These are phyloP conservation scores for Stegodyphus dumicola DNA, from an alignment of 1,140 invertebrate species.

Conservation along the genomic window DNA sequence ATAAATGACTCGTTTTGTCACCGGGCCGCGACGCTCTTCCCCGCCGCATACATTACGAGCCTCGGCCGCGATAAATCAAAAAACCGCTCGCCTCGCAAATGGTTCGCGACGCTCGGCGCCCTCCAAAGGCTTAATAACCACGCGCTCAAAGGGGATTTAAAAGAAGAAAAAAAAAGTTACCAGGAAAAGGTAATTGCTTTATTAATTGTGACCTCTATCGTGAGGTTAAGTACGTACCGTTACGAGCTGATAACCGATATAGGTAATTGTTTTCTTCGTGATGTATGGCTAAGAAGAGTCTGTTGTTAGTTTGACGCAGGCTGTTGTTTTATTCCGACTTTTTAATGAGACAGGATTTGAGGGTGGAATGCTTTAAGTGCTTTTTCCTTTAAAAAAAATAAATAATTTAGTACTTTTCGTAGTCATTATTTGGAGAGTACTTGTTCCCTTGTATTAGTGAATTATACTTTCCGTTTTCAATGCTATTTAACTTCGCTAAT, in stretches of 20 bases:
- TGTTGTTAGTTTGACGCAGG: background rate
- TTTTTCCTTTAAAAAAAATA: background rate
- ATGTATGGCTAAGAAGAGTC: constrained; percentile 18
- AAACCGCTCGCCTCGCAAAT: constrained; percentile 2
- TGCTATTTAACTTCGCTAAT: no score
- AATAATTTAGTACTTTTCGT: no score
- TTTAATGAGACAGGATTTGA: background rate
- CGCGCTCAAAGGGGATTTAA: background rate
- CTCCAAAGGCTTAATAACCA: constrained; percentile 30
- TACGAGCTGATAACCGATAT: constrained; percentile 43
- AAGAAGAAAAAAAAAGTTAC: background rate
- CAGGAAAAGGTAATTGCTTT: constrained; percentile 58
- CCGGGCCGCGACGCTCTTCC: constrained; percentile 9
- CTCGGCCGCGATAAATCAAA: constrained; percentile 52
- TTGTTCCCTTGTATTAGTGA: no score
- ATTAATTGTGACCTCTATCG: constrained; percentile 49
- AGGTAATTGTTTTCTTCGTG: constrained; percentile 51
- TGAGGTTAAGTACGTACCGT: constrained; percentile 26
- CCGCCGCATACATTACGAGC: constrained; percentile 51
- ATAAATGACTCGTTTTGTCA: constrained; percentile 52
- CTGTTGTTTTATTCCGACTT: background rate
- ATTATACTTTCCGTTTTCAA: no score
- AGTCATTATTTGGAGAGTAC: no score
- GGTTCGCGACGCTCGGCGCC: constrained; percentile 1
- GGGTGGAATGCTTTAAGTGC: background rate